Evolutionary conservation across 2,888 invertebrate genomes (phyloP), one percentile per base, ranked within the genome.

Genomic region (Microctonus brassicae): DNA sequence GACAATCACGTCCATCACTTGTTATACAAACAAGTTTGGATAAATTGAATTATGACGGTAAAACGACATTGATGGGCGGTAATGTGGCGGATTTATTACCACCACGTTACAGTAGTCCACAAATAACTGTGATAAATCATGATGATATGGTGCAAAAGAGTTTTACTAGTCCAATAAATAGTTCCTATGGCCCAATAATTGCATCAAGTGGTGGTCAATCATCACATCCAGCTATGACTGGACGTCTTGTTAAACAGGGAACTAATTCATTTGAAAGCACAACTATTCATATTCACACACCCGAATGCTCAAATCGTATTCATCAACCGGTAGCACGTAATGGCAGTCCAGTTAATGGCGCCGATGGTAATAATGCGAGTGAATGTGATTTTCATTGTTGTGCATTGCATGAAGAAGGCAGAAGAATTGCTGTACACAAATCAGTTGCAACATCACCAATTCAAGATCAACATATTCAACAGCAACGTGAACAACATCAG

Each of bases 331-430:
- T 90, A 76, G 91, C 90, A 78, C 90, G 92, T 57, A 91, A 92
- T 77, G 93, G 93, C 68, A 91, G 92, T 82, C 93, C 90, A 81
- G 88, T 91, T 84, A 89, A 91, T 84, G 84, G 86, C 17, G 81
- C 86, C 78, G 90, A 91, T 85, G 89, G 91, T 84, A 86, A 90
- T 84, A 86, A 90, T 39, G 83, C 85, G 57, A 90, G 90, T 78
- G 96, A 97, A 89, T 97, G 97, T 90, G 97, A 97, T 90, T 97
- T 97, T 89, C 97, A 97, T 88, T 97, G 97, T 89, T 97, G 97
- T 89, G 95, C 97, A 77, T 90, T 97, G 82, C 97, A 97, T 91
- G 96, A 97, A 88, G 97, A 96, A 88, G 96, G 96, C 9, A 92
- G 96, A 75, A 93, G 95, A 85, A 96, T 97, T 85, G 95, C 96